Conservation (phyloP, 1,140 invertebrate species). For the Sycobia sp. region DNA sequence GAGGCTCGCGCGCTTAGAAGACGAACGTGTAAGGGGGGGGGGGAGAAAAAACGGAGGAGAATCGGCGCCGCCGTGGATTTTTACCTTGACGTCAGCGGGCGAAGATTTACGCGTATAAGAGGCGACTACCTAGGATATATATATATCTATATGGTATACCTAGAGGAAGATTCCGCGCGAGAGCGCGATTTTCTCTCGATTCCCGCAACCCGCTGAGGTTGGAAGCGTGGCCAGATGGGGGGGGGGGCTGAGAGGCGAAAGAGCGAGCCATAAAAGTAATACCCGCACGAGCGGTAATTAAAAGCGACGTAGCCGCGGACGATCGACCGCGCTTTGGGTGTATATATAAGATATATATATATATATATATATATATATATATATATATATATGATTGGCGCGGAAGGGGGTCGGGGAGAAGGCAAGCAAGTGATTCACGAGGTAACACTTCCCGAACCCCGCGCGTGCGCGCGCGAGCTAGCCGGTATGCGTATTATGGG, state of each 20-base stretch:
- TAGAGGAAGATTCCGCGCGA: neutral
- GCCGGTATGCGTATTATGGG: no score
- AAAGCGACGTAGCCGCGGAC: no score
- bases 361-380: no score
- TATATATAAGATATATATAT: no score
- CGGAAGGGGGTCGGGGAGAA: no score
- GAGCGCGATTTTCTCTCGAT: constrained; percentile 23
- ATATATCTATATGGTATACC: neutral
- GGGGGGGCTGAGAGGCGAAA: no score
- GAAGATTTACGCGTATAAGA: constrained; percentile 14
- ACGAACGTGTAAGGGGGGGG: neutral
- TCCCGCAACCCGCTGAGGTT: constrained; percentile 1
- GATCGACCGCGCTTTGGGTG: no score
- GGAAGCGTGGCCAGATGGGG: no score
- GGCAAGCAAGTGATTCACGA: constrained; percentile 30
- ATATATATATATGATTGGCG: no score
- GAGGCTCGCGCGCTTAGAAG: neutral
- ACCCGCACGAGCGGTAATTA: constrained; percentile 23
- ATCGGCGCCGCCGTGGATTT: neutral
- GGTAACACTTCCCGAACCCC: constrained; percentile 15
- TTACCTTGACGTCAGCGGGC: constrained; percentile 1
- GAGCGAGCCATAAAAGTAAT: constrained; percentile 29
- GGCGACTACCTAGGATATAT: neutral
- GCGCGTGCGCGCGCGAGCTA: neutral
- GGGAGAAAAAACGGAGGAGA: neutral